Conservation (phyloP, 2,888 invertebrate species). For the Parnassius orleans region DNA sequence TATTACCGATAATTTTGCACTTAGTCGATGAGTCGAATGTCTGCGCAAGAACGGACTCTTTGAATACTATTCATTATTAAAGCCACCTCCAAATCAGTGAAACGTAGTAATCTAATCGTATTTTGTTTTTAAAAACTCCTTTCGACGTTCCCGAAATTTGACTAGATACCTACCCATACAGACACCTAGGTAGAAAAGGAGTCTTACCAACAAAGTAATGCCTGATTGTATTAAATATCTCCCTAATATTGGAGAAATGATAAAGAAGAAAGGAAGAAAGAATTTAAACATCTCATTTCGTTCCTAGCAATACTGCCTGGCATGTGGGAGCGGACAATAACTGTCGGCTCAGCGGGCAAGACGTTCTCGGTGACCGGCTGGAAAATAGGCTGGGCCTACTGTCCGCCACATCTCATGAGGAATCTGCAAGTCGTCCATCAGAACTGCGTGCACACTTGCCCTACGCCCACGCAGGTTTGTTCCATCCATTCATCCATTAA, state of each 20-base stretch:
- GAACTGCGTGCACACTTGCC: constrained; percentile 95
- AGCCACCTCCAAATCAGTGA: too few relatives aligned
- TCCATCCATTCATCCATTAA: background rate
- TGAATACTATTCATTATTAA: too few relatives aligned
- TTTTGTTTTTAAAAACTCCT: too few relatives aligned
- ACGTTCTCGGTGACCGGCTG: constrained; percentile 99
- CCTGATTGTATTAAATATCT: too few relatives aligned
- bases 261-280: background rate
- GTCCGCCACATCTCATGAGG: constrained; percentile 88
- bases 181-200: too few relatives aligned
- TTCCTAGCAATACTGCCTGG: constrained; percentile 91
- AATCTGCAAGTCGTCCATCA: constrained; percentile 95
- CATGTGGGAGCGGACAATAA: constrained; percentile 99
- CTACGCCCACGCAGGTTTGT: constrained; percentile 90
- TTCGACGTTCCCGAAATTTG: too few relatives aligned
- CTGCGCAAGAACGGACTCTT: too few relatives aligned
- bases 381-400: constrained; percentile 98
- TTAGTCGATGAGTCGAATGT: too few relatives aligned
- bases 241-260: background rate
- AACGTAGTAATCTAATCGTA: too few relatives aligned
- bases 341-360: constrained; percentile 98
- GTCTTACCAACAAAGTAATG: too few relatives aligned
- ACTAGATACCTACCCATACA: too few relatives aligned
- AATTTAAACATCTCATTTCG: background rate
- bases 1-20: too few relatives aligned